Conservation (phyloP, 2,888 invertebrate species). For the Acleris emargana region DNA sequence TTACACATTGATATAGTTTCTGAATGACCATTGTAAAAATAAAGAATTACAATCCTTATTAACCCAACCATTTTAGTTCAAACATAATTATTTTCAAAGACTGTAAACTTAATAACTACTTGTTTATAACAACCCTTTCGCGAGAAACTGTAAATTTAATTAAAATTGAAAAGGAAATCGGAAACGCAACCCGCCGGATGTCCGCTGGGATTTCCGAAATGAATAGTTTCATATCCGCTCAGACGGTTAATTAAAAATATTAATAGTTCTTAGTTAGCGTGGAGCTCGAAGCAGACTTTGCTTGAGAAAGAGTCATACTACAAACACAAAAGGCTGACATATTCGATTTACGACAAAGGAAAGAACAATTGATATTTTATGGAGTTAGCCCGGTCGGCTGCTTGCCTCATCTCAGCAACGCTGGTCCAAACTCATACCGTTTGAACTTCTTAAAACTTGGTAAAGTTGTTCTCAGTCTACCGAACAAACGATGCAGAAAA, state of each 20-base stretch:
- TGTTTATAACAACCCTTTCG: no score
- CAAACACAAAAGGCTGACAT: background rate
- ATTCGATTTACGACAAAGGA: background rate
- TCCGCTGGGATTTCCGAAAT: conserved; percentile 3
- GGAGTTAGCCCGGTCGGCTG: background rate
- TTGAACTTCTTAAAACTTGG: background rate
- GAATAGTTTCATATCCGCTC: conserved; percentile 4
- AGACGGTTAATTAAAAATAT: background rate
- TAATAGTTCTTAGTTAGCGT: no score
- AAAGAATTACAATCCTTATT: no score
- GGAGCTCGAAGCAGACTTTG: no score
- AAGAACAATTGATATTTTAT: conserved; percentile 1
- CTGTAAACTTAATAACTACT: no score
- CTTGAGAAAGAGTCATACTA: background rate
- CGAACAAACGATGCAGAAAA: no score
- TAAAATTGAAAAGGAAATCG: conserved; percentile 10
- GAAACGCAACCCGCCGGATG: conserved; percentile 19
- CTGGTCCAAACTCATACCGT: background rate
- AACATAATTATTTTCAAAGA: no score
- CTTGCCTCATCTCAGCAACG: background rate
- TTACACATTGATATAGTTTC: no score
- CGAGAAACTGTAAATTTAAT: no score
- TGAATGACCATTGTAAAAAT: no score
- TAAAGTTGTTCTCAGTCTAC: no score
- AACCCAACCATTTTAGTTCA: no score